These are phyloP conservation scores for Rhombomys opimus DNA, from an alignment of 2,113 vertebrate genomes.

Conservation along the genomic window DNA sequence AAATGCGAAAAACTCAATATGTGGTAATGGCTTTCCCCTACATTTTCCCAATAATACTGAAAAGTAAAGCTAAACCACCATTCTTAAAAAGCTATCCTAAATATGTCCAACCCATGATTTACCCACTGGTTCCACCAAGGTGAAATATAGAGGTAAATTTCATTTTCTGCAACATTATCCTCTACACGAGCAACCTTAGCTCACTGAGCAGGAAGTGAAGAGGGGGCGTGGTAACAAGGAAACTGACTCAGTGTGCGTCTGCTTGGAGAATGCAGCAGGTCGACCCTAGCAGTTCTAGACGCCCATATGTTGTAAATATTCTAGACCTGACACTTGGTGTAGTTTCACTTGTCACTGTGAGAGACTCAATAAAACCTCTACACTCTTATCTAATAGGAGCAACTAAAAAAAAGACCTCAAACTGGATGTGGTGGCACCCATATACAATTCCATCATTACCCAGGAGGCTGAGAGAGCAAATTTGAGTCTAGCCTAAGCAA, in stretches of 20 bases:
- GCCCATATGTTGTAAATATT: neutral
- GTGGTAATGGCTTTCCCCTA: neutral
- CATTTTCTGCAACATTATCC: slow-evolving; percentile 48
- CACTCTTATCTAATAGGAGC: neutral
- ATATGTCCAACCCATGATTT: neutral
- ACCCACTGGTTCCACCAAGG: neutral
- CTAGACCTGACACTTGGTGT: neutral
- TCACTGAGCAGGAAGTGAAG: neutral
- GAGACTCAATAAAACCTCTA: slow-evolving; percentile 26
- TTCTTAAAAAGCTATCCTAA: slow-evolving; percentile 7
- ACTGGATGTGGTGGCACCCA: neutral
- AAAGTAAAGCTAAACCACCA: neutral
- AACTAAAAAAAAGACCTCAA: neutral
- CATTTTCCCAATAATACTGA: slow-evolving; percentile 30
- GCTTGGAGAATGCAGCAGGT: neutral
- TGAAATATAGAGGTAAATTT: slow-evolving; percentile 34
- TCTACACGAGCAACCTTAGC: neutral
- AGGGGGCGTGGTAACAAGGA: neutral
- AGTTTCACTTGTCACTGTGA: neutral
- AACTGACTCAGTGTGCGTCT: neutral
- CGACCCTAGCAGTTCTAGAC: neutral
- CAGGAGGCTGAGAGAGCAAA: neutral
- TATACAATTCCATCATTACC: neutral
- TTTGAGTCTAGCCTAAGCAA: neutral
- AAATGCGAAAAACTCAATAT: slow-evolving; percentile 38